A percentile compares a stretch with the other conserved stretches of the same genome.
Conservation (phyloP, 1,140 invertebrate species). For the Callitettix versicolor region DNA sequence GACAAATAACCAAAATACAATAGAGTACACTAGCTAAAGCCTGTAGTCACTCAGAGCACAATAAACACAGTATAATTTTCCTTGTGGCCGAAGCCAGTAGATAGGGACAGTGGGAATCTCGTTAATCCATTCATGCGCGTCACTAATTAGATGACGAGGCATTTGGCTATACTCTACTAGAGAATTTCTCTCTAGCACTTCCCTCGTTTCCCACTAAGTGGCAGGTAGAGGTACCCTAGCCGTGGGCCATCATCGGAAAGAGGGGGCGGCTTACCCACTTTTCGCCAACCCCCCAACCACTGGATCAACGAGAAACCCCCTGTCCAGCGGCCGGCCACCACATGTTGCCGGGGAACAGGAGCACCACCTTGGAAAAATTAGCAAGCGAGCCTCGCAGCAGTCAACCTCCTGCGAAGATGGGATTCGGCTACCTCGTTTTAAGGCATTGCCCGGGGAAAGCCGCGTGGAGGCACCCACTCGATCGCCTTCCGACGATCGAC, state of each 20-base stretch:
- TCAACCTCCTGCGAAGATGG: not conserved
- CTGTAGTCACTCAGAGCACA: too few relatives aligned
- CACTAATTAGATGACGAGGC: conserved; percentile 45
- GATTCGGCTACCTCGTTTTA: not conserved
- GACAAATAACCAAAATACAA: too few relatives aligned
- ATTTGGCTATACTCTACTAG: conserved; percentile 35
- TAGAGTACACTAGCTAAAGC: too few relatives aligned
- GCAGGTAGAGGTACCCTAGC: not conserved
- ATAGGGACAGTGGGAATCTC: conserved; percentile 38
- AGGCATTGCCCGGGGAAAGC: conserved; percentile 1
- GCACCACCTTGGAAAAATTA: not conserved
- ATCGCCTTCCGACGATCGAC: not conserved
- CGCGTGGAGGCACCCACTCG: not conserved
- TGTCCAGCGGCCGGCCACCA: not conserved
- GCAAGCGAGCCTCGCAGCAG: not conserved
- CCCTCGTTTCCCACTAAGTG: too few relatives aligned
- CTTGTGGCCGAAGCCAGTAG: too few relatives aligned
- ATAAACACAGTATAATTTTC: too few relatives aligned
- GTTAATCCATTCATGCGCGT: conserved; percentile 40
- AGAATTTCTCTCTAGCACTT: too few relatives aligned
- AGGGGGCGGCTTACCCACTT: not conserved
- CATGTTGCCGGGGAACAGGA: not conserved
- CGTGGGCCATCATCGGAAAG: not conserved
- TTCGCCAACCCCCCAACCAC: not conserved
- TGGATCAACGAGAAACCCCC: not conserved